Percentiles rank a stretch among this genome's conserved stretches.
Conservation (phyloP, 2,797 vertebrate genomes). For the Semotilus atromaculatus region DNA sequence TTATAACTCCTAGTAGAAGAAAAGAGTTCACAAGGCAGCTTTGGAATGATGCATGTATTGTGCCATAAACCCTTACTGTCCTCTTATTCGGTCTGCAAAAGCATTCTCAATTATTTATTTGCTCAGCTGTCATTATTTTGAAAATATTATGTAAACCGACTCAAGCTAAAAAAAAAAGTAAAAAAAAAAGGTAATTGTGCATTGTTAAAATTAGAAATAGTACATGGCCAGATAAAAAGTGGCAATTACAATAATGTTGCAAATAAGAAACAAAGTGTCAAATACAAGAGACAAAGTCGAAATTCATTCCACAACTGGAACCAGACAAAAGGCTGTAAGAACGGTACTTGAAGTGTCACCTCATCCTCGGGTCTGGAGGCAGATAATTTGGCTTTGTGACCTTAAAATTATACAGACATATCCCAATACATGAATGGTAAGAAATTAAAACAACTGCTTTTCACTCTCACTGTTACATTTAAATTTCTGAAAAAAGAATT, state of each 20-base stretch:
- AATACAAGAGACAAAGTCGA: not conserved
- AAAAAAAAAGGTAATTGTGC: not conserved
- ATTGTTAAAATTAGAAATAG: not conserved
- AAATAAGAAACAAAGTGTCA: not conserved
- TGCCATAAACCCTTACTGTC: not conserved
- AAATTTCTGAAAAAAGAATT: no score
- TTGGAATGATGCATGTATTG: not conserved
- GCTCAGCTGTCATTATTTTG: not conserved
- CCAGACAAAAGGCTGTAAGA: not conserved
- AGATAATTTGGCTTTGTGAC: not conserved
- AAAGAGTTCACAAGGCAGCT: constrained; percentile 23
- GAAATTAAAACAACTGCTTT: not conserved
- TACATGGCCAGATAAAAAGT: not conserved
- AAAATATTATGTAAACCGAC: not conserved
- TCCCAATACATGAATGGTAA: not conserved
- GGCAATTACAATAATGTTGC: not conserved
- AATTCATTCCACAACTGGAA: constrained; percentile 15
- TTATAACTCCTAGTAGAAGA: constrained; percentile 12
- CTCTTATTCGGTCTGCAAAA: not conserved
- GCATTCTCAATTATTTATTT: not conserved
- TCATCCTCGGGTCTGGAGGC: not conserved
- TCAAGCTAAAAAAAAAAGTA: not conserved
- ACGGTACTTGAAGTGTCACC: constrained; percentile 19
- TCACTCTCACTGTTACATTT: not conserved
- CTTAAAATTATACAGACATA: not conserved